Evolutionary conservation across 1,140 invertebrate genomes (phyloP).

Genomic region (Agraylea sexmaculata): DNA sequence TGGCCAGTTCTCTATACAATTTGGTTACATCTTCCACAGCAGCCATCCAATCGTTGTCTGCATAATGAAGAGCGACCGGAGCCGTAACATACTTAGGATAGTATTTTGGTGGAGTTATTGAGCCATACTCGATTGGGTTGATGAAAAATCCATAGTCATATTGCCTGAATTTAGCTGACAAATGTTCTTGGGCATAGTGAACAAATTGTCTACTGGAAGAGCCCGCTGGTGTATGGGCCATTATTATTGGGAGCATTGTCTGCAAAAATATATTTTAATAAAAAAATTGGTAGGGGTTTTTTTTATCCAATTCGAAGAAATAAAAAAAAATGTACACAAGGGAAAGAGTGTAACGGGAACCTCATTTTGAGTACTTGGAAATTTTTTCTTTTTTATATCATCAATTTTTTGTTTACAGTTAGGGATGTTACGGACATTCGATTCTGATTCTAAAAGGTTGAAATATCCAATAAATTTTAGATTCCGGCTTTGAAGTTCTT

Average conservation of each 20-base stretch:
- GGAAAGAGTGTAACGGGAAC: no score
- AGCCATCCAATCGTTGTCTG: constrained; percentile 56
- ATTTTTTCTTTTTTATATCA: no score
- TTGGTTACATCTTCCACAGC: constrained; percentile 33
- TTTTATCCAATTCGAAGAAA: no score
- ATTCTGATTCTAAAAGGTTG: no score
- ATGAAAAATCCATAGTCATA: constrained; percentile 48
- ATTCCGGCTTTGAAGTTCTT: no score
- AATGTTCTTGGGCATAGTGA: constrained; percentile 62
- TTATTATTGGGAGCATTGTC: constrained; percentile 61
- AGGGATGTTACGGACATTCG: no score
- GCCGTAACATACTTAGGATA: constrained; percentile 46
- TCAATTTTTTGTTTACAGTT: no score
- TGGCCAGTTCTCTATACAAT: constrained; percentile 35
- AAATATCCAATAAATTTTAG: no score
- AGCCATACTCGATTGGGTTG: constrained; percentile 43
- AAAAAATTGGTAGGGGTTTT: no score
- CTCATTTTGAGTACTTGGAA: no score
- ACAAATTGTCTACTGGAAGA: constrained; percentile 66
- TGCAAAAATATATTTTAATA: constrained; percentile 28
- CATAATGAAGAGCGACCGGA: constrained; percentile 55
- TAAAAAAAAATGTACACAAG: no score
- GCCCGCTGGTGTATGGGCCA: constrained; percentile 73
- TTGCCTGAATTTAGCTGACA: constrained; percentile 46
- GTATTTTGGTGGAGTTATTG: constrained; percentile 34